phyloP scores from a whole-genome alignment of 2,797 vertebrate genomes.

The Naso thynnoides region DNA sequence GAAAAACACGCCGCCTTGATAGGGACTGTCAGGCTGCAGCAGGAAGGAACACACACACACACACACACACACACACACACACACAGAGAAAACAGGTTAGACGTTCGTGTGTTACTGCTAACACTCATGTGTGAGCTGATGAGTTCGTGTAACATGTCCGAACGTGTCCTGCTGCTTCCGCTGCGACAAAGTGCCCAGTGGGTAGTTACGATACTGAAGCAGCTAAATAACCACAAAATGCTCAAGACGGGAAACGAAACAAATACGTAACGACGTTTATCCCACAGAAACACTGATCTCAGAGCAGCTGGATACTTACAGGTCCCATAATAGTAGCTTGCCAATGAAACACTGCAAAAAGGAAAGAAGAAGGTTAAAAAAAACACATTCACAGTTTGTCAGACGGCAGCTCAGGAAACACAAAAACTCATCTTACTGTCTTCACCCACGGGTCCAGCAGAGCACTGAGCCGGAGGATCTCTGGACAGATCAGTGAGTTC shows the following conservation, averaged over 20 bases:
- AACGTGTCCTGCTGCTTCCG: too few relatives aligned
- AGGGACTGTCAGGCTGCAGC: conserved; percentile 86
- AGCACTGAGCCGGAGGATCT: conserved; percentile 98
- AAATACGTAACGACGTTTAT: too few relatives aligned
- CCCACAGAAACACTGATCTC: too few relatives aligned
- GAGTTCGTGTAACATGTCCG: too few relatives aligned
- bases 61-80: too few relatives aligned
- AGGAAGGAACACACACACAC: background rate
- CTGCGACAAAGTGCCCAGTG: too few relatives aligned
- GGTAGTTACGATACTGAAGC: too few relatives aligned
- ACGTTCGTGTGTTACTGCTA: too few relatives aligned
- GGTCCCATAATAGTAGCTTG: conserved; percentile 94
- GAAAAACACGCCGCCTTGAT: conserved; percentile 88
- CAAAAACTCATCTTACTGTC: conserved; percentile 88
- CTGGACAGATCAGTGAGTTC: conserved; percentile 97
- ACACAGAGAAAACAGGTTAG: too few relatives aligned
- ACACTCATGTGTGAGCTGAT: too few relatives aligned
- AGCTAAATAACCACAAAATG: too few relatives aligned
- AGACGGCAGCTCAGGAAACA: background rate
- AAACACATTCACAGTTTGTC: background rate
- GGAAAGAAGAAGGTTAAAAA: background rate
- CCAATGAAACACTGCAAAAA: conserved; percentile 89
- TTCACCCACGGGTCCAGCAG: conserved; percentile 95
- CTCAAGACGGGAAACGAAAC: too few relatives aligned
- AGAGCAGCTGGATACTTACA: conserved; percentile 70